Percentiles rank a stretch among this genome's conserved stretches.
Conservation (phyloP, 2,888 invertebrate species). For the Teleiodes luculella region DNA sequence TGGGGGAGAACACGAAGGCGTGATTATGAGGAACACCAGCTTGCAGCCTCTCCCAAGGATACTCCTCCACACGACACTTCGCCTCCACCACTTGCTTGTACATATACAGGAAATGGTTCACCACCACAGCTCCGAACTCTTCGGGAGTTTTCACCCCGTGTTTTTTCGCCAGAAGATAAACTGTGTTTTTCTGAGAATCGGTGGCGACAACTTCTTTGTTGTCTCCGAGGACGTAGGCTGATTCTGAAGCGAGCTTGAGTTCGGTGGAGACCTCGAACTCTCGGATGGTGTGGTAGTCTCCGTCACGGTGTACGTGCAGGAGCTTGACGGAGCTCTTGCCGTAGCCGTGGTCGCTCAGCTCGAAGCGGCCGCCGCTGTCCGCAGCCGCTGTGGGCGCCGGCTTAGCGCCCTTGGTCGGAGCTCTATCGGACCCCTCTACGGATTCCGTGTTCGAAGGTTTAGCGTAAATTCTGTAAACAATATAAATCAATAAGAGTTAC, state of each 20-base stretch:
- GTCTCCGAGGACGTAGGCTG: slow-evolving; percentile 86
- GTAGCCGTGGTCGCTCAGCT: slow-evolving; percentile 82
- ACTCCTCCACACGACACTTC: slow-evolving; percentile 83
- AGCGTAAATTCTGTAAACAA: slow-evolving; percentile 64
- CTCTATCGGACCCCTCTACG: slow-evolving; percentile 35
- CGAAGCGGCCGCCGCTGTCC: slow-evolving; percentile 75
- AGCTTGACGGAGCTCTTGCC: slow-evolving; percentile 88
- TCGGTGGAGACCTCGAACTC: slow-evolving; percentile 86
- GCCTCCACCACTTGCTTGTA: slow-evolving; percentile 87
- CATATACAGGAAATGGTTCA: slow-evolving; percentile 85
- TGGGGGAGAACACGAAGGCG: slow-evolving; percentile 85
- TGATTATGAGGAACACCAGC: slow-evolving; percentile 82
- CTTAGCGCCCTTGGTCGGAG: slow-evolving; percentile 19
- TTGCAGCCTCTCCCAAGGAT: slow-evolving; percentile 86
- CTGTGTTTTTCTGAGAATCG: slow-evolving; percentile 90
- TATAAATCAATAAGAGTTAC: too few relatives aligned
- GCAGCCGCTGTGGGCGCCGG: slow-evolving; percentile 55
- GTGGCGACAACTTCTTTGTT: slow-evolving; percentile 89
- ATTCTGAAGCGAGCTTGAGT: slow-evolving; percentile 82
- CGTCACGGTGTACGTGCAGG: slow-evolving; percentile 83
- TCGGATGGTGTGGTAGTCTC: slow-evolving; percentile 82
- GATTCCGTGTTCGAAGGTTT: slow-evolving; percentile 69
- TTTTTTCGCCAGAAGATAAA: slow-evolving; percentile 87
- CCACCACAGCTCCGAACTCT: slow-evolving; percentile 85
- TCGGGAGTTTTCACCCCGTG: slow-evolving; percentile 87